A percentile compares a stretch with the other conserved stretches of the same genome.
phyloP scores from a whole-genome alignment of 1,140 invertebrate species.

The Cotesia chilonis region DNA sequence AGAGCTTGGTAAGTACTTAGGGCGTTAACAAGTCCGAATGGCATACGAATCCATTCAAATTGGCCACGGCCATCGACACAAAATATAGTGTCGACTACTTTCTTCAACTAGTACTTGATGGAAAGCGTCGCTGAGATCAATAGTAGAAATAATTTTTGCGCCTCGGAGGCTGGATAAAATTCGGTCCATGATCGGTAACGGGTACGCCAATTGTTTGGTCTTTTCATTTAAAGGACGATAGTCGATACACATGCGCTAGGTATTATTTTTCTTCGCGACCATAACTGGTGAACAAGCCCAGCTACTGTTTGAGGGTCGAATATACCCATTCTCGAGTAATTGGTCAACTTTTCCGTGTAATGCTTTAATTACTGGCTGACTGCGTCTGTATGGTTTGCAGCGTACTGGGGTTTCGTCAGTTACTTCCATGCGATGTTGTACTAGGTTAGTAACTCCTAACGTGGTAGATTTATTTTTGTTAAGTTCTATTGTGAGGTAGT shows the following conservation, averaged over 20 bases:
- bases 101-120: conserved; percentile 26
- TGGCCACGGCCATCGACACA: conserved; percentile 52
- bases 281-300: conserved; percentile 28
- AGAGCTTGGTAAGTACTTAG: conserved; percentile 23
- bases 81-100: conserved; percentile 34
- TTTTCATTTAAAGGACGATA: conserved; percentile 24
- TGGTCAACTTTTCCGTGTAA: conserved; percentile 27
- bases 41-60: conserved; percentile 59
- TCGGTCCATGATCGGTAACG: conserved; percentile 22
- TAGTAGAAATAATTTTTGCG: conserved; percentile 40
- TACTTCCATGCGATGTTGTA: conserved; percentile 31
- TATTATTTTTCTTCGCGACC: conserved; percentile 7
- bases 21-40: conserved; percentile 59
- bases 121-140: conserved; percentile 50
- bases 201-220: conserved; percentile 27
- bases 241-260: conserved; percentile 26
- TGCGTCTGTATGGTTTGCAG: conserved; percentile 26
- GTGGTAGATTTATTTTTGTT: too few species aligned
- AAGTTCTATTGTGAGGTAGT: too few species aligned
- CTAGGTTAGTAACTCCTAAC: conserved; percentile 5
- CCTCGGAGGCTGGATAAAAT: conserved; percentile 36
- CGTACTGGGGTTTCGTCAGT: conserved; percentile 20
- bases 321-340: conserved; percentile 29
- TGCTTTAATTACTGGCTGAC: conserved; percentile 18
- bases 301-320: conserved; percentile 21